phyloP scores from a whole-genome alignment of 2,888 invertebrate species.

The Cryptops parisi region DNA sequence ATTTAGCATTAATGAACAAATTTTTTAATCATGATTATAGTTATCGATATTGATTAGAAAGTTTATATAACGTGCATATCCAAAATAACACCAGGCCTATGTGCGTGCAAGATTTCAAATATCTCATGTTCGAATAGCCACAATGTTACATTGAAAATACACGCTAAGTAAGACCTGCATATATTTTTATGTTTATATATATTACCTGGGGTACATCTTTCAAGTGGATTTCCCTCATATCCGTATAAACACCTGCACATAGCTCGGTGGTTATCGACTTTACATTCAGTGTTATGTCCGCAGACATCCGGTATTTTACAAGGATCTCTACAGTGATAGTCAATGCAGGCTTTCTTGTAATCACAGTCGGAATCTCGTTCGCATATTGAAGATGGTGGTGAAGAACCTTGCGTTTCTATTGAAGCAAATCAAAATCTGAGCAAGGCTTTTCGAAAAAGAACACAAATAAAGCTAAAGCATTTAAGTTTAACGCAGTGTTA shows the following conservation, averaged over 20 bases:
- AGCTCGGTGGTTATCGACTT: slow-evolving; percentile 56
- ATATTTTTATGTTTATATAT: not conserved
- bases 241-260: slow-evolving; percentile 60
- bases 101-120: too few species aligned
- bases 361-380: slow-evolving; percentile 14
- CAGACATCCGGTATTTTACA: slow-evolving; percentile 54
- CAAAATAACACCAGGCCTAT: too few species aligned
- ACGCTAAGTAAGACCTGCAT: too few species aligned
- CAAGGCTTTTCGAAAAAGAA: not conserved
- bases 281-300: slow-evolving; percentile 65
- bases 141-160: too few species aligned
- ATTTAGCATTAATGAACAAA: too few species aligned
- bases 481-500: too few species aligned
- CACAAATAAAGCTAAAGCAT: not conserved
- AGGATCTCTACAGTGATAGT: slow-evolving; percentile 33
- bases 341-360: slow-evolving; percentile 21
- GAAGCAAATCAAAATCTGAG: too few species aligned
- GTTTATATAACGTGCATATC: too few species aligned
- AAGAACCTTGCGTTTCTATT: too few species aligned
- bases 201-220: slow-evolving; percentile 42
- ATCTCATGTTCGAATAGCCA: too few species aligned
- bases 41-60: too few species aligned
- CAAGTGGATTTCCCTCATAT: slow-evolving; percentile 59
- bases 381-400: slow-evolving; percentile 3
- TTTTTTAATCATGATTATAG: too few species aligned